Evolutionary conservation across 2,888 invertebrate genomes (phyloP).

Genomic region (Agonopterix arenella): DNA sequence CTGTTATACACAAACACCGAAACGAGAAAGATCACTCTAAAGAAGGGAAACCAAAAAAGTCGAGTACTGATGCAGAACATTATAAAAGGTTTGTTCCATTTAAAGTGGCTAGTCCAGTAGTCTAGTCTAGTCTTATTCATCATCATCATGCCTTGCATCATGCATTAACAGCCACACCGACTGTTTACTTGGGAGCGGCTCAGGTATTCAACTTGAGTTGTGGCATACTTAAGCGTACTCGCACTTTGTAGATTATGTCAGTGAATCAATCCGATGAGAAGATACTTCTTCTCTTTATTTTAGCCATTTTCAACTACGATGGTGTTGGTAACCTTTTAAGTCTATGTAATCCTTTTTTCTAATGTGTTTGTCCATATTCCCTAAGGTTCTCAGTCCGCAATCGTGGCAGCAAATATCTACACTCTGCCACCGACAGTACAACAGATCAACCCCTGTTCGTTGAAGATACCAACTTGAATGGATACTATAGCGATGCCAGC

Average conservation of each 20-base stretch:
- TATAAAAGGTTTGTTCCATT: constrained; percentile 38
- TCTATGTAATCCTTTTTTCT: no score
- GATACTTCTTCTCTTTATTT: no score
- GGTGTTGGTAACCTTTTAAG: no score
- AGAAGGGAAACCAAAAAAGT: constrained; percentile 22
- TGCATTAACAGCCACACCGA: constrained; percentile 1
- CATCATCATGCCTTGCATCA: no score
- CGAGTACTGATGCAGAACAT: constrained; percentile 27
- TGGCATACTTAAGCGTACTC: no score
- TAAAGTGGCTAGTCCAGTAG: no score
- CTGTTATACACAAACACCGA: constrained; percentile 1
- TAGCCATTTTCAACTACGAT: no score
- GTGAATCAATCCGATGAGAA: no score
- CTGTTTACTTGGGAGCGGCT: neutral
- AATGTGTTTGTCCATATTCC: no score
- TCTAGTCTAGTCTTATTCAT: no score
- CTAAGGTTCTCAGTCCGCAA: constrained; percentile 12
- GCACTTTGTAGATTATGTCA: no score
- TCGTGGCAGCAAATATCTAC: constrained; percentile 45
- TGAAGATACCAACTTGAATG: constrained; percentile 42
- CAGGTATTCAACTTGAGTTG: no score
- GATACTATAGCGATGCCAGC: constrained; percentile 62
- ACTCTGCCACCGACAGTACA: constrained; percentile 22
- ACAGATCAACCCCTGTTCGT: constrained; percentile 43
- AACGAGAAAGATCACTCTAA: neutral